Evolutionary conservation across 1,140 invertebrate genomes (phyloP).

Genomic region (Scylla paramamosain): DNA sequence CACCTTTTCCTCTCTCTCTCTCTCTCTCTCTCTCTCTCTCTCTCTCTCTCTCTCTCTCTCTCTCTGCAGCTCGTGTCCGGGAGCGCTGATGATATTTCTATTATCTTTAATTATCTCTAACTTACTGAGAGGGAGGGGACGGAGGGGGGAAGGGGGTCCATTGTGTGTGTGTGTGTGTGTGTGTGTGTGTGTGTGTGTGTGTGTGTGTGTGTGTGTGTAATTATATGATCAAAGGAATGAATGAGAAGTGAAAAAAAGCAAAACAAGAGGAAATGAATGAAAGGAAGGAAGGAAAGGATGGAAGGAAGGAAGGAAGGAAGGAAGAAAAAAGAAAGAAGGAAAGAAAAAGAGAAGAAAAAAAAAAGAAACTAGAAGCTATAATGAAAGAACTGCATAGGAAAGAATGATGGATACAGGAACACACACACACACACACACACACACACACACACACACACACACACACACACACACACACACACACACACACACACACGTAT

Average conservation of each 20-base stretch:
- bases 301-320: neutral
- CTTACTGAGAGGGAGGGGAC: neutral
- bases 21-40: conserved; percentile 9
- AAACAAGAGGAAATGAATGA: neutral
- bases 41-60: conserved; percentile 16
- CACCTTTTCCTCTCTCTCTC: neutral
- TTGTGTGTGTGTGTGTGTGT: too few relatives aligned
- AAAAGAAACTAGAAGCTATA: too few relatives aligned
- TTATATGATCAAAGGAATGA: neutral
- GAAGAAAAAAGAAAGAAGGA: neutral
- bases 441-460: too few relatives aligned
- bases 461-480: too few relatives aligned
- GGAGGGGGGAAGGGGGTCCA: too few relatives aligned
- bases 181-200: too few relatives aligned
- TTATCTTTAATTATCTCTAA: conserved; percentile 25
- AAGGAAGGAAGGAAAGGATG: neutral
- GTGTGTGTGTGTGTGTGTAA: too few relatives aligned
- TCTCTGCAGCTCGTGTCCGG: neutral
- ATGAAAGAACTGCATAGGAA: too few relatives aligned
- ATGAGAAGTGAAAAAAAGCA: neutral
- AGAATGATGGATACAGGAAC: too few relatives aligned
- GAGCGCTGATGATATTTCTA: neutral
- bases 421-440: too few relatives aligned
- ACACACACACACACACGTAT: too few relatives aligned
- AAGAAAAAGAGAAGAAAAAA: too few relatives aligned